A percentile compares a stretch with the other conserved stretches of the same genome.
These are phyloP conservation scores for Lophius americanus DNA, from an alignment of 2,797 vertebrate genomes.

Conservation along the genomic window DNA sequence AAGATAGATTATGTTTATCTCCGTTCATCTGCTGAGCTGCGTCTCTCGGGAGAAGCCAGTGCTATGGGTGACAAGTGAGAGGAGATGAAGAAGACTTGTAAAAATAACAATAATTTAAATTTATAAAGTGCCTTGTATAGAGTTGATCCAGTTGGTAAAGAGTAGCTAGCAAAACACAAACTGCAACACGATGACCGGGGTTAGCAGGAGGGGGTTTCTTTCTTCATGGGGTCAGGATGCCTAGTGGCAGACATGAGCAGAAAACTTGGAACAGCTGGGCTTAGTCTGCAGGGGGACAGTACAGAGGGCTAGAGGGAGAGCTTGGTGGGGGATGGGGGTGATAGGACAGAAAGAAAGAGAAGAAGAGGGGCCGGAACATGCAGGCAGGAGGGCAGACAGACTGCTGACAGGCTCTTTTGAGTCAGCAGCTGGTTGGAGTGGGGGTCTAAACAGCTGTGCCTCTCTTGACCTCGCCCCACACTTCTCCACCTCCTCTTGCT, in stretches of 20 bases:
- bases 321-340: not conserved
- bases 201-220: not conserved
- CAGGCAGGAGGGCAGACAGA: slow-evolving; percentile 36
- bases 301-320: slow-evolving; percentile 12
- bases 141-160: no score
- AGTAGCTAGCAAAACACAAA: no score
- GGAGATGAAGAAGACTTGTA: not conserved
- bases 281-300: slow-evolving; percentile 65
- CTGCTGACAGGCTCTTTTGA: slow-evolving; percentile 77
- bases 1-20: no score
- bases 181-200: no score
- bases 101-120: no score
- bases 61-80: no score
- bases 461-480: slow-evolving; percentile 72
- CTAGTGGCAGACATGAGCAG: slow-evolving; percentile 50
- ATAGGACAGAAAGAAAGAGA: slow-evolving; percentile 22
- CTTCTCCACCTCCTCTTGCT: slow-evolving; percentile 57
- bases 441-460: slow-evolving; percentile 84
- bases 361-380: slow-evolving; percentile 33
- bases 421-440: slow-evolving; percentile 83
- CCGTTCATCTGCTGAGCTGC: no score
- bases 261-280: slow-evolving; percentile 83
- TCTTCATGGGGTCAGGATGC: slow-evolving; percentile 55
- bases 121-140: no score
- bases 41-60: no score